Evolutionary conservation across 2,797 vertebrate species (phyloP), one percentile per base, ranked within the genome.

Genomic region (Harpagifer antarcticus): DNA sequence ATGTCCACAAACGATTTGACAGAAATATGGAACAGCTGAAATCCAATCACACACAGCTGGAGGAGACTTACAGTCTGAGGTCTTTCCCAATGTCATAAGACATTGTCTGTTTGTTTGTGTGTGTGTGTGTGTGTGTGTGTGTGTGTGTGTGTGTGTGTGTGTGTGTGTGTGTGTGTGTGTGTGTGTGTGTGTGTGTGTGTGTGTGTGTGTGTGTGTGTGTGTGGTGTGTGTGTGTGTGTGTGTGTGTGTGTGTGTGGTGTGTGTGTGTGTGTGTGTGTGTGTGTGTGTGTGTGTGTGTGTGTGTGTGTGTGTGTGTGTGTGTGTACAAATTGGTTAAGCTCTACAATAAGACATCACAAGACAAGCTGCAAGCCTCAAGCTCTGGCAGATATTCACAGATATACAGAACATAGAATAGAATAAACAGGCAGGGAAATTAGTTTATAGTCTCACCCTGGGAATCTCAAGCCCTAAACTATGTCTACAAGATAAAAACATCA

Each of bases 291-390:
- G 27, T 27, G 27, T 27, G 27, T 27, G 27, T 27, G 27, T 5
- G 27, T 27, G 27, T 5, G 4, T 5, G 27, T 27, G 4, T 27
- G 27, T 27, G 27, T 27, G 47, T 75, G 53, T 23, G 37, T 65
- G 43, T 13, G 44, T 63, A 67, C 76, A 4, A 72, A 37, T 57
- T 50, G 40, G 33, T 72, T 47, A 60, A 61, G 16, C 54, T 27
- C 42, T 20, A 61, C 47, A 78, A 53, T 68, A 48, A 53, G 49
- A 79, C 49, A 74, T 86, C 81, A 85, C 69, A 83, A 80, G 81
- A 81, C 64, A 73, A 70, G 57, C 54, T 55, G 13, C 56, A 12
- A 66, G 64, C 45, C 58, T 82, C 19, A 57, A 75, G 64, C 40
- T 68, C 54, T 60, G 47, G 27, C 61, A 67, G 40, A 68, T 15